These are phyloP conservation scores for Panthera uncia DNA, from an alignment of 2,113 vertebrate genomes.

Conservation along the genomic window DNA sequence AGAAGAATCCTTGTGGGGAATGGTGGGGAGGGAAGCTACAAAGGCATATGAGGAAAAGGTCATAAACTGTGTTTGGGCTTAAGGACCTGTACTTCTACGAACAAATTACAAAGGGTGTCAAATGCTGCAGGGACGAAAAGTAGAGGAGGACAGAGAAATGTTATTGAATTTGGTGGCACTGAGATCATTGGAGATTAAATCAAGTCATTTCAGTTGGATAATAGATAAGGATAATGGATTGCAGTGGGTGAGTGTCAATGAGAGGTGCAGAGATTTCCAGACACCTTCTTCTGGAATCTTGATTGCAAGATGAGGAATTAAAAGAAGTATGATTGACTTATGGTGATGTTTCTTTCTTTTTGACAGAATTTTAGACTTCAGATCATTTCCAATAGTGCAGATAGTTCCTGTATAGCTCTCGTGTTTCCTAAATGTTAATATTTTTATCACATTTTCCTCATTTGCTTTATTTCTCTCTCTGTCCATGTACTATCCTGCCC, in stretches of 20 bases:
- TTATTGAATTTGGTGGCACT: neutral
- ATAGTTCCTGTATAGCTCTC: neutral
- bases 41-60: neutral
- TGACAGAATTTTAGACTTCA: constrained; percentile 4
- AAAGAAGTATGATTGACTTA: neutral
- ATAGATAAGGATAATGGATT: neutral
- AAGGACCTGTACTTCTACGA: neutral
- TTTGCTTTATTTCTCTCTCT: neutral
- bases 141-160: neutral
- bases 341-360: neutral
- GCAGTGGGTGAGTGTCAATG: neutral
- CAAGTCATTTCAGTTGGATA: neutral
- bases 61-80: neutral
- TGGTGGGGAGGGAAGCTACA: neutral
- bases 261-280: neutral
- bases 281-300: neutral
- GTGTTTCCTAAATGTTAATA: neutral
- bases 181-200: neutral
- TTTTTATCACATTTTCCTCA: neutral
- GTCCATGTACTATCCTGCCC: neutral
- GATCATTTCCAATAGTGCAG: neutral
- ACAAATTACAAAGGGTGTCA: neutral
- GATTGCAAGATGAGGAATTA: neutral
- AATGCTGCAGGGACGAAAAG: neutral
- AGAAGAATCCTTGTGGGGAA: neutral